phyloP scores from a whole-genome alignment of 2,797 vertebrate genomes.

The Acrocephalus scirpaceus region DNA sequence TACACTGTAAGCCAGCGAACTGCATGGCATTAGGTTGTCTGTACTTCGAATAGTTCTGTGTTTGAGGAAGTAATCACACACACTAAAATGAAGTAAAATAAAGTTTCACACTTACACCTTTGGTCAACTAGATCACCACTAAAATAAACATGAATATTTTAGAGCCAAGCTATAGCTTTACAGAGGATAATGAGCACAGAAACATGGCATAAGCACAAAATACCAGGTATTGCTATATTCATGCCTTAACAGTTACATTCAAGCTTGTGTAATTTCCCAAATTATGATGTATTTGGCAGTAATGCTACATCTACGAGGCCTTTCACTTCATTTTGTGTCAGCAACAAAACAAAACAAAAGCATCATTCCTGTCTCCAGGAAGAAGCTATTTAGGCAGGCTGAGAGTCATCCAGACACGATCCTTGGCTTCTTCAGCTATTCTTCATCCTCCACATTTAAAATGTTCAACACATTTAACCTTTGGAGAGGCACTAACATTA shows the following conservation, averaged over 20 bases:
- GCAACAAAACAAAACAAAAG: not conserved
- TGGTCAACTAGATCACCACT: not conserved
- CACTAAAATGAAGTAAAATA: not conserved
- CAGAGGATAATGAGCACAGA: not conserved
- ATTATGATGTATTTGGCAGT: not conserved
- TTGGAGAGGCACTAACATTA: not conserved
- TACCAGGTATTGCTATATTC: not conserved
- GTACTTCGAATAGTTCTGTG: not conserved
- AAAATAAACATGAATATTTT: not conserved
- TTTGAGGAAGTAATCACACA: not conserved
- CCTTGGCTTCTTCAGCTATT: conserved; percentile 4
- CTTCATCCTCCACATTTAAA: not conserved
- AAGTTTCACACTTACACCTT: not conserved
- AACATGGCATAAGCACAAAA: not conserved
- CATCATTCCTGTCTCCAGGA: conserved; percentile 18
- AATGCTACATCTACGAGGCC: not conserved
- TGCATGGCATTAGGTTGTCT: not conserved
- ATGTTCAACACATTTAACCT: not conserved
- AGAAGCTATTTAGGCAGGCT: not conserved
- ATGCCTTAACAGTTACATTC: not conserved
- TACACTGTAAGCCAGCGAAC: not conserved
- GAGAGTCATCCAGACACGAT: not conserved
- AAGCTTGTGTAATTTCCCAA: not conserved
- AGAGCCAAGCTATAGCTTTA: not conserved
- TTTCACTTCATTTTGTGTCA: conserved; percentile 14